Percentiles rank a stretch among this genome's conserved stretches.
Evolutionary conservation across 2,113 vertebrate genomes (phyloP).

Genomic region (Rissa tridactyla): DNA sequence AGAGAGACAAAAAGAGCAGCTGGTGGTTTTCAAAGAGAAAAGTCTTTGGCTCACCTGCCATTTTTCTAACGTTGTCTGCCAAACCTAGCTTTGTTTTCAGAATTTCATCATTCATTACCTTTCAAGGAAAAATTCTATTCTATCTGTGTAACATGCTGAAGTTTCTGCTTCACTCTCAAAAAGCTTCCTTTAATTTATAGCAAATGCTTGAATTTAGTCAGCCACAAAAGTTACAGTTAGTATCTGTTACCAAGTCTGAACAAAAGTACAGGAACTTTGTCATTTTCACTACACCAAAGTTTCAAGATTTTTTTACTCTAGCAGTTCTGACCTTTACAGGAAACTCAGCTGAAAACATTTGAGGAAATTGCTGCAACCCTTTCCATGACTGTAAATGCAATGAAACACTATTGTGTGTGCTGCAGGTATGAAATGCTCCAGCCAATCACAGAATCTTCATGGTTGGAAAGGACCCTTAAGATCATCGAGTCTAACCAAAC

Average conservation of each 20-base stretch:
- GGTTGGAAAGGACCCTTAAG: too few relatives aligned
- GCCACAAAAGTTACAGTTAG: not conserved
- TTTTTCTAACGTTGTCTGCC: not conserved
- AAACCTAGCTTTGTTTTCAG: not conserved
- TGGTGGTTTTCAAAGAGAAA: not conserved
- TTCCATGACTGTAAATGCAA: constrained; percentile 21
- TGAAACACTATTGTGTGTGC: constrained; percentile 15
- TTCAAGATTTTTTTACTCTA: constrained; percentile 27
- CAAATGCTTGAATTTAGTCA: not conserved
- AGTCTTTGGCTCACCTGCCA: not conserved
- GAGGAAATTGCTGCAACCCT: constrained; percentile 55
- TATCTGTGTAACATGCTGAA: not conserved
- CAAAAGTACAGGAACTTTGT: not conserved
- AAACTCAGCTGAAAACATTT: constrained; percentile 34
- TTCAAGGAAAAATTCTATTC: not conserved
- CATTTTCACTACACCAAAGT: constrained; percentile 2
- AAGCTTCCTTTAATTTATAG: not conserved
- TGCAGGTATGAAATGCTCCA: constrained; percentile 40
- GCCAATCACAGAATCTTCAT: not conserved
- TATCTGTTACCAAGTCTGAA: not conserved
- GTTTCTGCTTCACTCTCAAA: not conserved
- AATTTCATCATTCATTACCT: not conserved
- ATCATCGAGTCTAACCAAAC: too few relatives aligned
- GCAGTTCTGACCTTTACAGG: constrained; percentile 16
- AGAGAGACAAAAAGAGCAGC: not conserved